phyloP scores from a whole-genome alignment of 1,140 invertebrate species.

The Zaprionus lachaisei region DNA sequence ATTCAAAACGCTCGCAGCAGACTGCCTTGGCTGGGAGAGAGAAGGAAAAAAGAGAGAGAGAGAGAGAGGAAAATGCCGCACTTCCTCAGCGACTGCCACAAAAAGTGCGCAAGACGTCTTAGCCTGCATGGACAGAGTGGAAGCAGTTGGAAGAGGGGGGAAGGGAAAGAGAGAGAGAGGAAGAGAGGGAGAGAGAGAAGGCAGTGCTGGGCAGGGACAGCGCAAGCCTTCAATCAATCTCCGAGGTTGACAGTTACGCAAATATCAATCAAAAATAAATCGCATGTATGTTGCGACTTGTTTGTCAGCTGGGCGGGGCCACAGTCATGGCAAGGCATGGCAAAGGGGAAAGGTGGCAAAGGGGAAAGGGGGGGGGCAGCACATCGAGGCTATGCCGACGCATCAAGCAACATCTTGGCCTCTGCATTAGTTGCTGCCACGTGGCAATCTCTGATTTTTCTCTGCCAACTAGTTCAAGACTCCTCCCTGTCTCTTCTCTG shows the following conservation, averaged over 20 bases:
- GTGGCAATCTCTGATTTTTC: conserved; percentile 32
- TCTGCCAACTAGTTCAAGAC: conserved; percentile 21
- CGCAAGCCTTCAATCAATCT: conserved; percentile 78
- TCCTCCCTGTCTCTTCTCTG: not conserved
- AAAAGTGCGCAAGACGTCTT: conserved; percentile 3
- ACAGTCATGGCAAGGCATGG: not conserved
- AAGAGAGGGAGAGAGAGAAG: not conserved
- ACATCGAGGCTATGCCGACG: conserved; percentile 4
- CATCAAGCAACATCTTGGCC: conserved; percentile 38
- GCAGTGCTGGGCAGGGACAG: conserved; percentile 5
- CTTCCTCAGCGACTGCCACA: conserved; percentile 3
- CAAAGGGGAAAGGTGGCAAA: not conserved
- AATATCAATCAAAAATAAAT: conserved; percentile 81
- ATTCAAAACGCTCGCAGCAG: conserved; percentile 68
- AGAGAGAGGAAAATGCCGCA: conserved; percentile 21
- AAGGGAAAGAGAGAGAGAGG: not conserved
- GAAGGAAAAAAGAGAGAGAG: not conserved
- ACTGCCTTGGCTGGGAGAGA: not conserved
- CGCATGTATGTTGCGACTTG: conserved; percentile 75
- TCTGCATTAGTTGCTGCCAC: conserved; percentile 39
- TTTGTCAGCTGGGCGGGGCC: conserved; percentile 55
- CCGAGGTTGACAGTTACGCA: conserved; percentile 76
- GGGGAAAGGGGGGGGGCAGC: too few species aligned
- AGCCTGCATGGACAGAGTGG: not conserved
- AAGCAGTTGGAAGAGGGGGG: conserved; percentile 4